A percentile compares a stretch with the other conserved stretches of the same genome.
phyloP scores from a whole-genome alignment of 2,888 invertebrate genomes.

The Hydrotaea diabolus region DNA sequence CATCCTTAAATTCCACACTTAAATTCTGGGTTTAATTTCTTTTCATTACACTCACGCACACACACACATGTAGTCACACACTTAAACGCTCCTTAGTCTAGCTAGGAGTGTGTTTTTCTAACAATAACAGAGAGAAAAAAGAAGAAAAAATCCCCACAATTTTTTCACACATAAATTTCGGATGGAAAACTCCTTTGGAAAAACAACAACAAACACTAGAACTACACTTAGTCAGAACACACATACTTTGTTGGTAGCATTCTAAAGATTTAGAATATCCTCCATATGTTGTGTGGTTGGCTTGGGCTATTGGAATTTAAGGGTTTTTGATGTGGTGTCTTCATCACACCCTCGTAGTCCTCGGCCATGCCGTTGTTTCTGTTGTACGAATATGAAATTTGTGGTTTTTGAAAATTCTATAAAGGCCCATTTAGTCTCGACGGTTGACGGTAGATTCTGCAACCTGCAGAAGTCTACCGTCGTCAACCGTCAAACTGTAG shows the following conservation, averaged over 20 bases:
- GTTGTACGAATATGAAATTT: conserved; percentile 44
- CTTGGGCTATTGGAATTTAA: conserved; percentile 41
- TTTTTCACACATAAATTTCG: conserved; percentile 61
- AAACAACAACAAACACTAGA: not conserved
- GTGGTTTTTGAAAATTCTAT: conserved; percentile 29
- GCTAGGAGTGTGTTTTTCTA: conserved; percentile 6
- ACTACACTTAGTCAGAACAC: not conserved
- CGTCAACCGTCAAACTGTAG: no score
- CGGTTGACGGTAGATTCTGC: no score
- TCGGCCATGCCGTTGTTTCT: conserved; percentile 26
- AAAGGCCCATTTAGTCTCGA: no score
- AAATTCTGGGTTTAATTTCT: conserved; percentile 22
- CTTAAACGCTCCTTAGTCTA: conserved; percentile 1
- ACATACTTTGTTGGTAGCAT: no score
- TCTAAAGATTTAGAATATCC: conserved; percentile 11
- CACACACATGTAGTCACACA: no score
- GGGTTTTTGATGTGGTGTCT: not conserved
- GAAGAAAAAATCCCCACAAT: conserved; percentile 28
- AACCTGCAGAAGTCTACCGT: no score
- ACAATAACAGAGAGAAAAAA: not conserved
- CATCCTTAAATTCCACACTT: conserved; percentile 52
- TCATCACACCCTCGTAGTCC: no score
- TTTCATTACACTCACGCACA: no score
- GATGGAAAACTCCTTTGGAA: conserved; percentile 46
- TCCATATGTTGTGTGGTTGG: conserved; percentile 57